Percentiles rank a stretch among this genome's conserved stretches.
phyloP scores from a whole-genome alignment of 2,888 invertebrate species.

The Tubulanus polymorphus region DNA sequence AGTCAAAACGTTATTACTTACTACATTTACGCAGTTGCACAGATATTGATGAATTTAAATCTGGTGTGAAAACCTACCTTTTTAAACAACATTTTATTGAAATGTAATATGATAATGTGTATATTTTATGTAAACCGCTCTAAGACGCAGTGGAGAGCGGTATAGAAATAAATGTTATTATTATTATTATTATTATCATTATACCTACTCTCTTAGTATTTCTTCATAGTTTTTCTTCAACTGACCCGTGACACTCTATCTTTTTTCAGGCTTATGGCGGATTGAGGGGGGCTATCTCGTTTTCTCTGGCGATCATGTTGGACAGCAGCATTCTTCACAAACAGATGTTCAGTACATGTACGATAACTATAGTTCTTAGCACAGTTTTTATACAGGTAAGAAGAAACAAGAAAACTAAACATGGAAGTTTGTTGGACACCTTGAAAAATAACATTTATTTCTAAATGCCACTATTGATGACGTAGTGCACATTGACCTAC shows the following conservation, averaged over 20 bases:
- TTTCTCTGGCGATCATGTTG: constrained; percentile 58
- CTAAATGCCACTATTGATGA: no score
- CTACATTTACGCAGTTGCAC: not conserved
- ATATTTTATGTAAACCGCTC: no score
- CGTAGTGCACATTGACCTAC: no score
- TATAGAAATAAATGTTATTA: no score
- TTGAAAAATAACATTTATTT: no score
- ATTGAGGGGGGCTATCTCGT: constrained; percentile 59
- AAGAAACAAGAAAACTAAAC: no score
- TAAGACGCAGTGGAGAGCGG: no score
- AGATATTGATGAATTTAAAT: no score
- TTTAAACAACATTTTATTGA: no score
- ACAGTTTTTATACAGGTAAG: constrained; percentile 89
- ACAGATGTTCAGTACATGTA: constrained; percentile 77
- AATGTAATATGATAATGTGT: no score
- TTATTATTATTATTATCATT: not conserved
- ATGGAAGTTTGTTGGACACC: no score
- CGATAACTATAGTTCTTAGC: constrained; percentile 94
- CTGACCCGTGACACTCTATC: not conserved
- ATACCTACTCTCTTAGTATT: not conserved
- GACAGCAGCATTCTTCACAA: constrained; percentile 38
- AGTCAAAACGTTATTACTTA: not conserved
- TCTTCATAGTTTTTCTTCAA: not conserved
- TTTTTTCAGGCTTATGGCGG: constrained; percentile 57
- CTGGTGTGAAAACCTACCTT: no score